phyloP scores from a whole-genome alignment of 2,888 invertebrate species.

The Xylota sylvarum region DNA sequence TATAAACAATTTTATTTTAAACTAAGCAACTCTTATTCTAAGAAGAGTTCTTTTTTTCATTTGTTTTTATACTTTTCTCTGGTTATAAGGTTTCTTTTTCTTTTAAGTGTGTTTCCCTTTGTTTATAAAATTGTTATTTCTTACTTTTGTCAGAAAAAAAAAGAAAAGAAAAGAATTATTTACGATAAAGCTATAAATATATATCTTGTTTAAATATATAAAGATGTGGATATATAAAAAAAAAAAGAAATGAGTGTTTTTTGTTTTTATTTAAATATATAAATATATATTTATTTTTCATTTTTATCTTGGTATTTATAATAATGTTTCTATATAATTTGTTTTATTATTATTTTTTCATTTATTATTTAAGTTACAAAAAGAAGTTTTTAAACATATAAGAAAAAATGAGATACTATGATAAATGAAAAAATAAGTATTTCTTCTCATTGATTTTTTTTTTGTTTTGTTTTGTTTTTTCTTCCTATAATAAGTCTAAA shows the following conservation, averaged over 20 bases:
- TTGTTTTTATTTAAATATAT: constrained; percentile 56
- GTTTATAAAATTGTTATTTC: constrained; percentile 43
- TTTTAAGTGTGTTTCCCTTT: constrained; percentile 13
- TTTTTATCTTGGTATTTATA: constrained; percentile 35
- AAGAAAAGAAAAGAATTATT: constrained; percentile 54
- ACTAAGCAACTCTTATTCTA: constrained; percentile 68
- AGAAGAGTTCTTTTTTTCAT: constrained; percentile 54
- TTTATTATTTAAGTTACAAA: constrained; percentile 39
- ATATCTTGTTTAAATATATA: constrained; percentile 54
- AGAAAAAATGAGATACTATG: constrained; percentile 37
- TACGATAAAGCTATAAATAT: constrained; percentile 72
- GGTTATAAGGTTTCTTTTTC: constrained; percentile 37
- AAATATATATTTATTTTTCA: constrained; percentile 54
- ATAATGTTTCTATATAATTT: constrained; percentile 50
- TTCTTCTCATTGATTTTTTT: constrained; percentile 14
- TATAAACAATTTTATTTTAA: constrained; percentile 70
- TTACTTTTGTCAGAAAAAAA: constrained; percentile 33
- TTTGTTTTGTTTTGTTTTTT: constrained; percentile 33
- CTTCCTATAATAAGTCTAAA: constrained; percentile 51
- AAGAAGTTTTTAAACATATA: constrained; percentile 6
- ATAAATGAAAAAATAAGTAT: constrained; percentile 25
- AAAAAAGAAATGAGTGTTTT: constrained; percentile 61
- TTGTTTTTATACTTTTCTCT: constrained; percentile 32
- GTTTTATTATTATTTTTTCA: constrained; percentile 13
- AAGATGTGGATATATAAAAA: constrained; percentile 56